Conservation (phyloP, 2,797 vertebrate genomes). For the Channallabes apus region DNA sequence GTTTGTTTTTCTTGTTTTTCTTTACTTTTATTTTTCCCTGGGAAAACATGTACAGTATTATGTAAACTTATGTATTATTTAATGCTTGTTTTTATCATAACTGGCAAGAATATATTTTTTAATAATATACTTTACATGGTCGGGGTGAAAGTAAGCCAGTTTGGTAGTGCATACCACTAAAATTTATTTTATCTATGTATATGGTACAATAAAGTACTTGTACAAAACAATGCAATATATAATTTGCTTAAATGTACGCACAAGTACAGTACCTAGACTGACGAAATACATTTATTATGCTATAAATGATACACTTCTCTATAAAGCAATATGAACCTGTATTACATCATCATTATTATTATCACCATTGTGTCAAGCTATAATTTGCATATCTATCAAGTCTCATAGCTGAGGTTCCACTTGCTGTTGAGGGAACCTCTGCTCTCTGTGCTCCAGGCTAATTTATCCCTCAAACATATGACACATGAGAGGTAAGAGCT, state of each 20-base stretch:
- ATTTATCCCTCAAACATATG: background rate
- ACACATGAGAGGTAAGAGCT: background rate
- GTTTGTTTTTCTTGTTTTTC: background rate
- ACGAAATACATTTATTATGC: background rate
- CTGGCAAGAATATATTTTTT: background rate
- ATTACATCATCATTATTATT: background rate
- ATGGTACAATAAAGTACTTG: background rate
- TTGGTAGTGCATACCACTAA: no score
- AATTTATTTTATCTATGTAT: no score
- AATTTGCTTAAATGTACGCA: background rate
- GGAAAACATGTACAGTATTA: background rate
- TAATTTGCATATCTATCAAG: conserved; percentile 3
- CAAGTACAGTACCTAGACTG: background rate
- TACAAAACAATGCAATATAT: background rate
- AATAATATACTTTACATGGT: no score
- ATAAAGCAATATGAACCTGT: background rate
- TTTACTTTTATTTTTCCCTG: background rate
- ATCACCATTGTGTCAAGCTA: background rate
- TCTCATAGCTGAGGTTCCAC: background rate
- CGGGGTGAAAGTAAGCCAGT: no score
- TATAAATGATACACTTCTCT: background rate
- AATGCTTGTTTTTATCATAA: background rate
- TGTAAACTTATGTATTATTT: no score
- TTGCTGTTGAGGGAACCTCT: conserved; percentile 1
- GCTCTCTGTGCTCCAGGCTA: conserved; percentile 6